phyloP scores from a whole-genome alignment of 2,888 invertebrate genomes.

The Eupithecia pulchellata region DNA sequence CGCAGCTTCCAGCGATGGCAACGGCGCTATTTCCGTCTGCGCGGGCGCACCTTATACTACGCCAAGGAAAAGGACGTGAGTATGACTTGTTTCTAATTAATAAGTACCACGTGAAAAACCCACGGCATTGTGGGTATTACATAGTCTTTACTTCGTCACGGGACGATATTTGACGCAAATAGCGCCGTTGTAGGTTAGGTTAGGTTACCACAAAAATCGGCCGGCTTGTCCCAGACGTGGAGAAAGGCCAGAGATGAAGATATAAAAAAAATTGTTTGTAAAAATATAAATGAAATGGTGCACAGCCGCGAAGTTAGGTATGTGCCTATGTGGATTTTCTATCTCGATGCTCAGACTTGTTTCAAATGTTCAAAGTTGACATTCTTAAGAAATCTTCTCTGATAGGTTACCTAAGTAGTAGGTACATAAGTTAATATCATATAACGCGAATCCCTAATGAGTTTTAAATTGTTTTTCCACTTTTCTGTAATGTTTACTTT shows the following conservation, averaged over 20 bases:
- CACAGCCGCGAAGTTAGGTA: too few species aligned
- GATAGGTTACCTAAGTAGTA: background rate
- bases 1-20: conserved; percentile 95
- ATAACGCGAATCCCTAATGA: background rate
- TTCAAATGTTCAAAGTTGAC: too few species aligned
- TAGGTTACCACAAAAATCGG: too few species aligned
- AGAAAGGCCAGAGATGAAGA: too few species aligned
- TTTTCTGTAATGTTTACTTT: background rate
- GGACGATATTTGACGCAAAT: too few species aligned
- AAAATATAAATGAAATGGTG: too few species aligned
- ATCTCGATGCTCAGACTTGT: too few species aligned
- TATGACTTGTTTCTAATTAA: conserved; percentile 31
- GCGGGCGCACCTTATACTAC: conserved; percentile 93
- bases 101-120: background rate
- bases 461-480: background rate
- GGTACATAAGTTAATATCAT: too few species aligned
- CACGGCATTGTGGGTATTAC: background rate
- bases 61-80: conserved; percentile 94
- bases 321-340: too few species aligned
- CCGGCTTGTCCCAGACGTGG: too few species aligned
- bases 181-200: too few species aligned
- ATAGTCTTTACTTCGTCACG: background rate
- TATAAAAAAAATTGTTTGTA: too few species aligned
- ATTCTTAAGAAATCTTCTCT: background rate
- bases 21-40: conserved; percentile 92